phyloP scores from a whole-genome alignment of 1,140 invertebrate genomes.

The Coelopa frigida region DNA sequence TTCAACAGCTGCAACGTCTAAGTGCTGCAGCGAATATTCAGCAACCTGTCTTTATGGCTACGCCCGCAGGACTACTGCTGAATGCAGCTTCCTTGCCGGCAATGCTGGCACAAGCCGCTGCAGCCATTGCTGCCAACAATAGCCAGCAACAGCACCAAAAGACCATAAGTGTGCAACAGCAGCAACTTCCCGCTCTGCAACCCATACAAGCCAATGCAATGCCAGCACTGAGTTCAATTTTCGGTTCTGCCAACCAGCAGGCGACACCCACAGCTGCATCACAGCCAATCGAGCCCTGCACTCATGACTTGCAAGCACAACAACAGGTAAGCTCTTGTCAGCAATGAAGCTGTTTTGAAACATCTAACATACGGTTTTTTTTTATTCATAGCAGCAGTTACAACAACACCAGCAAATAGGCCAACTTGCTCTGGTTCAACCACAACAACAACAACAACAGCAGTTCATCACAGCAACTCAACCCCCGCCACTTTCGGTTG shows the following conservation, averaged over 20 bases:
- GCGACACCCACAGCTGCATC: slow-evolving; percentile 12
- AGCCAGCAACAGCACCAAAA: slow-evolving; percentile 32
- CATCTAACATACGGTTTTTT: neutral
- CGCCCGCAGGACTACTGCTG: slow-evolving; percentile 31
- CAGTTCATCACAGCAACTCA: slow-evolving; percentile 30
- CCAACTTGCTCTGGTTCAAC: slow-evolving; percentile 24
- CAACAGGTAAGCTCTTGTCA: slow-evolving; percentile 1
- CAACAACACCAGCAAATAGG: slow-evolving; percentile 31
- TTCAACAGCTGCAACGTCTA: slow-evolving; percentile 30
- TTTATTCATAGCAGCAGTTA: slow-evolving; percentile 17
- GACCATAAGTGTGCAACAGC: slow-evolving; percentile 21
- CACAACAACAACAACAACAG: slow-evolving; percentile 31
- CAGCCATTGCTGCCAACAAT: slow-evolving; percentile 31
- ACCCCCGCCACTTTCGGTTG: slow-evolving; percentile 27
- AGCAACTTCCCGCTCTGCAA: slow-evolving; percentile 31
- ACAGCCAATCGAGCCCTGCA: slow-evolving; percentile 14
- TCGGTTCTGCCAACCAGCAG: slow-evolving; percentile 21
- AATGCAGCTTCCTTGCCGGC: slow-evolving; percentile 38
- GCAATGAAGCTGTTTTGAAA: neutral
- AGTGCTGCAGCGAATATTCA: slow-evolving; percentile 20
- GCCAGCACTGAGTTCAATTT: slow-evolving; percentile 38
- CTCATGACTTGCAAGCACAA: slow-evolving; percentile 18
- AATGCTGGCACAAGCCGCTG: slow-evolving; percentile 34
- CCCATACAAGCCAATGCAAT: slow-evolving; percentile 20
- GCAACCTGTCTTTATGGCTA: slow-evolving; percentile 41